Evolutionary conservation across 2,797 vertebrate species (phyloP).

Genomic region (Enteromius treurensis): DNA sequence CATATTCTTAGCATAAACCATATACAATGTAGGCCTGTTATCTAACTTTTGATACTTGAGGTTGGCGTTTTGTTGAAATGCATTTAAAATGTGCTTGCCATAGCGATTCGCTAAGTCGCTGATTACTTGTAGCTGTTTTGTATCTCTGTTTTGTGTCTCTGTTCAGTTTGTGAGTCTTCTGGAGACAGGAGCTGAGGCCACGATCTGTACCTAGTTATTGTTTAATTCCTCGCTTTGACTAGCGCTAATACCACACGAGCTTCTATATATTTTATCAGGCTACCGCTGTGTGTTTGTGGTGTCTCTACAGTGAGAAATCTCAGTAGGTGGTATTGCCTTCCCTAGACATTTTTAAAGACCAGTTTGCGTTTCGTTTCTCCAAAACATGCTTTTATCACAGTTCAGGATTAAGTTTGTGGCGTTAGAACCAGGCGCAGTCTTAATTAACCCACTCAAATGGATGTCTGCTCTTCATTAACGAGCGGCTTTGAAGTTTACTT

Average conservation of each 20-base stretch:
- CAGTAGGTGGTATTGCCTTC: constrained; percentile 55
- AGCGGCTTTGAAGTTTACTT: constrained; percentile 62
- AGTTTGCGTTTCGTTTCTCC: constrained; percentile 52
- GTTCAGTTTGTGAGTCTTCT: background rate
- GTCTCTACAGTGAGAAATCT: constrained; percentile 55
- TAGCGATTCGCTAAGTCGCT: background rate
- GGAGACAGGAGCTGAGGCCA: background rate
- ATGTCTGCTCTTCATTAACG: constrained; percentile 66
- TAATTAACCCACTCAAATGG: constrained; percentile 59
- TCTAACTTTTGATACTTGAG: too few relatives aligned
- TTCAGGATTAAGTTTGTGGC: constrained; percentile 61
- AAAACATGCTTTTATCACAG: constrained; percentile 59
- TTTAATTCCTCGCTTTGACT: constrained; percentile 34
- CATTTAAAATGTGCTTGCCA: background rate
- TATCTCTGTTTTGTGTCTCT: background rate
- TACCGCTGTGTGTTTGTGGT: constrained; percentile 53
- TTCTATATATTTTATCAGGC: constrained; percentile 54
- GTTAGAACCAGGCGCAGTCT: constrained; percentile 56
- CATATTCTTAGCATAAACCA: too few relatives aligned
- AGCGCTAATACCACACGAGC: constrained; percentile 41
- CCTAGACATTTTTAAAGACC: constrained; percentile 46
- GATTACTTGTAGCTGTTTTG: background rate
- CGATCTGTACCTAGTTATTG: constrained; percentile 28
- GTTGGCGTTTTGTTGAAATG: background rate
- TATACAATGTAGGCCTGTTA: too few relatives aligned